Percentiles rank a stretch among this genome's conserved stretches.
Conservation (phyloP, 2,113 vertebrate genomes). For the Ramphastos sulfuratus region DNA sequence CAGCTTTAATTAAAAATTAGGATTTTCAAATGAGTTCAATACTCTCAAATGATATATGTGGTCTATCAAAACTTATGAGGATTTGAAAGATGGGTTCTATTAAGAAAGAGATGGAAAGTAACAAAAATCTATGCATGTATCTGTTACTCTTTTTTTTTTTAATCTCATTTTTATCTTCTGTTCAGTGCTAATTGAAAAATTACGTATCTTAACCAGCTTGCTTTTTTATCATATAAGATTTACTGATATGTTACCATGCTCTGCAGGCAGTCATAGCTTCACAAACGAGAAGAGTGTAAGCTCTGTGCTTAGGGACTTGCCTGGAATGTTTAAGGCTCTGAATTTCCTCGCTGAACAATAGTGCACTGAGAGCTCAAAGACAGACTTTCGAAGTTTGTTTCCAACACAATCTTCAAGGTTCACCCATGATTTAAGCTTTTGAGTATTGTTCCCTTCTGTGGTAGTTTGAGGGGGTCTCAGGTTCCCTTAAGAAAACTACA, state of each 20-base stretch:
- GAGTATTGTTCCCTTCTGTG: not conserved
- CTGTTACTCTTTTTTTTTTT: not conserved
- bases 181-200: not conserved
- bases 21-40: not conserved
- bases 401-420: not conserved
- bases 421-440: not conserved
- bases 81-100: not conserved
- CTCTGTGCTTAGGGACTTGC: not conserved
- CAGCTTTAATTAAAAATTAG: not conserved
- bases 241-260: not conserved
- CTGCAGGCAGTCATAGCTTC: not conserved
- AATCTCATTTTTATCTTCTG: not conserved
- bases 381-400: not conserved
- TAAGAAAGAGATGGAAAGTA: not conserved
- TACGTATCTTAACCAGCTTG: not conserved
- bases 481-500: too few species aligned
- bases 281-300: not conserved
- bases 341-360: not conserved
- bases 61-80: not conserved
- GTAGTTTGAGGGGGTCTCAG: too few species aligned
- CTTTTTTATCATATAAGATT: not conserved
- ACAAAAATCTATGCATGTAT: not conserved
- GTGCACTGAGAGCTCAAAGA: not conserved
- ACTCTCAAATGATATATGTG: not conserved
- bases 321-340: not conserved